These are phyloP conservation scores for Meriones unguiculatus DNA, from an alignment of 2,113 vertebrate genomes.

Conservation along the genomic window DNA sequence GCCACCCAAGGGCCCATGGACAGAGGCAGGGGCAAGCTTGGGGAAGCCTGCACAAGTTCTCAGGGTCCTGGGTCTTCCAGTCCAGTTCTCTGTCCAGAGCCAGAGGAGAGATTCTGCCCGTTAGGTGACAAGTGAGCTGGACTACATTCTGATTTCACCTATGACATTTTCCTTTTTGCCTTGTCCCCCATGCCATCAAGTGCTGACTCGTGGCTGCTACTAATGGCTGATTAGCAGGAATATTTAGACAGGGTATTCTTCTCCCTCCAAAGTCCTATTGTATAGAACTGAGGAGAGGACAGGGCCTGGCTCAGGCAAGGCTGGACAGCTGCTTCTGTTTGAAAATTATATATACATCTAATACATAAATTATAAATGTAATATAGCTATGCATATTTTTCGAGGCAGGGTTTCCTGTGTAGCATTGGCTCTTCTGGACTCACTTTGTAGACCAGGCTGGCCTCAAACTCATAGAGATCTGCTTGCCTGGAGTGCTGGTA, in stretches of 20 bases:
- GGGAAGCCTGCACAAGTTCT: not conserved
- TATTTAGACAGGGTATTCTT: not conserved
- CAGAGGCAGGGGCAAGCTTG: slow-evolving; percentile 6
- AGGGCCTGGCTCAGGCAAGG: not conserved
- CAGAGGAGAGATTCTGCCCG: not conserved
- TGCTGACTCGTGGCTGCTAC: not conserved
- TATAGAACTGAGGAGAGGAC: not conserved
- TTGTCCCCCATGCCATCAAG: not conserved
- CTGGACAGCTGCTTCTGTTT: not conserved
- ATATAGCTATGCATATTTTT: not conserved
- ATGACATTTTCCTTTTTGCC: not conserved
- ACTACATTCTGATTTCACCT: not conserved
- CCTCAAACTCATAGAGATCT: too few relatives aligned
- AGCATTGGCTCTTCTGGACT: too few relatives aligned
- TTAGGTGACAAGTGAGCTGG: not conserved
- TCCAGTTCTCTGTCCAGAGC: not conserved
- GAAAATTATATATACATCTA: not conserved
- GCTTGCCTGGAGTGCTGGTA: too few relatives aligned
- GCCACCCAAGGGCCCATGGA: not conserved
- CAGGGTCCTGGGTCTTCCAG: not conserved
- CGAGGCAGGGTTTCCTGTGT: too few relatives aligned
- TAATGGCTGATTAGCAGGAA: not conserved
- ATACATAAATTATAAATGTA: not conserved
- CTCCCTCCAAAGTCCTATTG: not conserved
- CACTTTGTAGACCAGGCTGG: too few relatives aligned